Conservation (phyloP, 2,797 vertebrate genomes). For the Brachyrhaphis roseni region DNA sequence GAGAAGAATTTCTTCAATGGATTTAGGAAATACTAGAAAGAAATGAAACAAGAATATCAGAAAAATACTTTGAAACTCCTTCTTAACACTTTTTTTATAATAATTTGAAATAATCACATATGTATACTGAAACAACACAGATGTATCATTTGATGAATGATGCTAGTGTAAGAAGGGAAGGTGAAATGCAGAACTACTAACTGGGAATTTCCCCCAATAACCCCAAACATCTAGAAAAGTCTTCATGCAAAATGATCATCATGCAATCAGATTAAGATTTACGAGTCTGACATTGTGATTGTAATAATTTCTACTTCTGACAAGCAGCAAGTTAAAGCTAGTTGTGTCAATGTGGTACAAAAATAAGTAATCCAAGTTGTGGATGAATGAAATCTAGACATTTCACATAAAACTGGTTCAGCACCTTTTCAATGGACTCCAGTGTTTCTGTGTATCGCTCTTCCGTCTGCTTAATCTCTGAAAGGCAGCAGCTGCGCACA, state of each 20-base stretch:
- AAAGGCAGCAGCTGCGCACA: constrained; percentile 89
- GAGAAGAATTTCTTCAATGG: constrained; percentile 90
- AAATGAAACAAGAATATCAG: background rate
- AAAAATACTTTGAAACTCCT: background rate
- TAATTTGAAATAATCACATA: background rate
- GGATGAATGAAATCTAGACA: background rate
- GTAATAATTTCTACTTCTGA: background rate
- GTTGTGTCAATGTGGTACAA: background rate
- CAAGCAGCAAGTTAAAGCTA: background rate
- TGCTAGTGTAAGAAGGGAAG: background rate
- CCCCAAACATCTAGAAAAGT: background rate
- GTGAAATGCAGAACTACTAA: constrained; percentile 9
- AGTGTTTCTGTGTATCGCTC: constrained; percentile 92
- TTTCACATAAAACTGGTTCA: background rate
- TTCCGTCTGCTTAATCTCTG: constrained; percentile 95
- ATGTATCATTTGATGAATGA: background rate
- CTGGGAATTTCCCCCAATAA: constrained; percentile 29
- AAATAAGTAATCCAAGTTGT: background rate
- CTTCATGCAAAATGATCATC: background rate
- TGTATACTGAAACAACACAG: constrained; percentile 24
- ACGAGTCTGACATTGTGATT: background rate
- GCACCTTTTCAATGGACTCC: constrained; percentile 88
- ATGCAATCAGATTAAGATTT: background rate
- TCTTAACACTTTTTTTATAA: background rate
- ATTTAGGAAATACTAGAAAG: constrained; percentile 88